phyloP scores from a whole-genome alignment of 2,113 vertebrate genomes.

The Cairina moschata region DNA sequence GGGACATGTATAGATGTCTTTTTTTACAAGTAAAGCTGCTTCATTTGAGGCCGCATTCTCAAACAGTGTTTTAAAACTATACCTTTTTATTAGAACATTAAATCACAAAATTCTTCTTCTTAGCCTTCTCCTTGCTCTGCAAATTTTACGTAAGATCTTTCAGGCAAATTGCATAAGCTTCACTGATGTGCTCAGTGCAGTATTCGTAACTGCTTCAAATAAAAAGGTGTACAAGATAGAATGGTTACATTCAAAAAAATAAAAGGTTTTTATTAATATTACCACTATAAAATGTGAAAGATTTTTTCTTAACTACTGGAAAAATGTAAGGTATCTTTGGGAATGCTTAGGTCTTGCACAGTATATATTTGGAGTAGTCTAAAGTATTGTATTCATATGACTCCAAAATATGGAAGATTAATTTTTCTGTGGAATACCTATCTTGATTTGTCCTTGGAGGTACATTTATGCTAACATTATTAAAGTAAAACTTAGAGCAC shows the following conservation, averaged over 20 bases:
- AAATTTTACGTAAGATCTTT: constrained; percentile 39
- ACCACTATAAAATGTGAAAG: neutral
- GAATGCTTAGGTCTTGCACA: neutral
- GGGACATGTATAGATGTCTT: neutral
- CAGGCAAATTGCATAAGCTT: constrained; percentile 27
- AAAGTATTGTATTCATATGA: neutral
- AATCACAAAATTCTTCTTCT: neutral
- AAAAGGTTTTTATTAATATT: neutral
- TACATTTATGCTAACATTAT: neutral
- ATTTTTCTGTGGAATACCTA: neutral
- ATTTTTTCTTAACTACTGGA: neutral
- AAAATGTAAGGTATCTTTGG: neutral
- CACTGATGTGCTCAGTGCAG: neutral
- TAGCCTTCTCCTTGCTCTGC: neutral
- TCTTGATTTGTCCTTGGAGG: neutral
- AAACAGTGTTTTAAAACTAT: constrained; percentile 32
- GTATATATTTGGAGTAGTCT: neutral
- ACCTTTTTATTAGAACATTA: constrained; percentile 16
- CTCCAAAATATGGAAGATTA: neutral
- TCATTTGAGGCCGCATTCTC: neutral
- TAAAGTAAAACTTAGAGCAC: neutral
- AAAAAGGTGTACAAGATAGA: neutral
- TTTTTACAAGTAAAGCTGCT: neutral
- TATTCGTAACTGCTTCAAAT: constrained; percentile 8
- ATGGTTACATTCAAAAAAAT: neutral